phyloP scores from a whole-genome alignment of 2,888 invertebrate genomes.

The Coelogynopora nodosa region DNA sequence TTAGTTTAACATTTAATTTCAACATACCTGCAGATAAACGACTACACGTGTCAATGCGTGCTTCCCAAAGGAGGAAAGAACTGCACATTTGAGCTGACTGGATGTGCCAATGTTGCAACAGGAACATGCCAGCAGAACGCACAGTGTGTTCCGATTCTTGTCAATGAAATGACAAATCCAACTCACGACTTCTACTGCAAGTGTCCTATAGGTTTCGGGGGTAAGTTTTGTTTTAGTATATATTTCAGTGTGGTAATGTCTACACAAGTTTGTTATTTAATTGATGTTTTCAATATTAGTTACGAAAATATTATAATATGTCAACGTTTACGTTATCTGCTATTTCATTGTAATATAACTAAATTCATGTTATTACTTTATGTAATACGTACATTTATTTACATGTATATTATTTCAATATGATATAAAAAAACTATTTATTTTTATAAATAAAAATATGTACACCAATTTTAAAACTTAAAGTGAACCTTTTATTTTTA shows the following conservation, averaged over 20 bases:
- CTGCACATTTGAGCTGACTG: neutral
- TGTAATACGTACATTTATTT: no score
- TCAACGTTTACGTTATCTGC: no score
- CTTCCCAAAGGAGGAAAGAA: neutral
- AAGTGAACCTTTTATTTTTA: neutral
- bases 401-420: no score
- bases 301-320: no score
- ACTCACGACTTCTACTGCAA: neutral
- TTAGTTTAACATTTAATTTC: neutral
- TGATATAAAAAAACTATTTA: no score
- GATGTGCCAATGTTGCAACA: neutral
- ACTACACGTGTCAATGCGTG: neutral
- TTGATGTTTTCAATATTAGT: no score
- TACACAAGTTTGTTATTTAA: no score
- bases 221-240: neutral
- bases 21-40: neutral
- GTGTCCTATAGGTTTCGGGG: neutral
- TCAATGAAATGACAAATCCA: neutral
- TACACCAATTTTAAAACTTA: no score
- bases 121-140: neutral
- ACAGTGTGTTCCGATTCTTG: neutral
- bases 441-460: no score
- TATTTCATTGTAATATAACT: no score
- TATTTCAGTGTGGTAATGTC: no score
- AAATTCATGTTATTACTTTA: no score